Percentiles rank a stretch among this genome's conserved stretches.
These are phyloP conservation scores for Hesperophylax magnus DNA, from an alignment of 1,140 invertebrate species.

Conservation along the genomic window DNA sequence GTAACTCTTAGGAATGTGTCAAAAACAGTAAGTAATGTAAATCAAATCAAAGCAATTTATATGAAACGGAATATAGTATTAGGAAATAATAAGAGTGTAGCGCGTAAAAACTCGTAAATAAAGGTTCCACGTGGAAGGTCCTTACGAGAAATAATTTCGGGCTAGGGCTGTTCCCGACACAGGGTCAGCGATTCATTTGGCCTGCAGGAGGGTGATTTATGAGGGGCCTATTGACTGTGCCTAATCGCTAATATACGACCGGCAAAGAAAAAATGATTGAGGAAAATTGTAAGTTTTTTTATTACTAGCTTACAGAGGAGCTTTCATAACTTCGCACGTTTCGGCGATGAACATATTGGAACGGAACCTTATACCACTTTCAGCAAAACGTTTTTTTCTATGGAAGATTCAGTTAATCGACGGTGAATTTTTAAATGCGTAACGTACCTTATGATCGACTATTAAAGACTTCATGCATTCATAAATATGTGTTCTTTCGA, in stretches of 20 bases:
- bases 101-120: slow-evolving; percentile 26
- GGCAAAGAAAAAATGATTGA: slow-evolving; percentile 11
- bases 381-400: too few relatives aligned
- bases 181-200: slow-evolving; percentile 52
- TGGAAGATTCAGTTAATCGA: too few relatives aligned
- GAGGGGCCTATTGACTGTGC: slow-evolving; percentile 17
- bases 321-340: too few relatives aligned
- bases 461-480: too few relatives aligned
- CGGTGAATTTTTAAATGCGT: too few relatives aligned
- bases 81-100: slow-evolving; percentile 13
- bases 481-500: too few relatives aligned
- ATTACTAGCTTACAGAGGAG: too few relatives aligned
- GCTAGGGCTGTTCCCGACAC: slow-evolving; percentile 24
- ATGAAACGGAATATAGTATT: background rate
- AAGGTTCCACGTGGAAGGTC: slow-evolving; percentile 1
- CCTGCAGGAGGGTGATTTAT: slow-evolving; percentile 51
- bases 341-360: too few relatives aligned
- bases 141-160: slow-evolving; percentile 38
- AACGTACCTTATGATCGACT: too few relatives aligned
- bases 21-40: too few relatives aligned
- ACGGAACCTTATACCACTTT: too few relatives aligned
- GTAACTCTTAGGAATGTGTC: too few relatives aligned
- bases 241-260: slow-evolving; percentile 37
- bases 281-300: background rate
- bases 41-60: background rate